phyloP scores from a whole-genome alignment of 2,888 invertebrate species.

The Drosophila emarginata region DNA sequence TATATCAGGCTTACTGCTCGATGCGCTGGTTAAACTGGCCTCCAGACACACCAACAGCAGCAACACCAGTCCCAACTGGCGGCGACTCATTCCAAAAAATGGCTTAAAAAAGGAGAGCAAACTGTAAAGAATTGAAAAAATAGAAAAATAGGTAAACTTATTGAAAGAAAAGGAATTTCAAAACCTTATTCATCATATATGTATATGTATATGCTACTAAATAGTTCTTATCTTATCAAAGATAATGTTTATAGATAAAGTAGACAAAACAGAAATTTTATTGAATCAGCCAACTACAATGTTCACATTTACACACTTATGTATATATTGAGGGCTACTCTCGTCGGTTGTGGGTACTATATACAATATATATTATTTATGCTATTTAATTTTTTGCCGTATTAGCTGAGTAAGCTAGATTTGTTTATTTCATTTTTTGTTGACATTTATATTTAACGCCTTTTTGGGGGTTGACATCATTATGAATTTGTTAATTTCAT shows the following conservation, averaged over 20 bases:
- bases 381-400: not conserved
- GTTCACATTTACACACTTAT: constrained; percentile 20
- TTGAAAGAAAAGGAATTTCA: constrained; percentile 3
- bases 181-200: not conserved
- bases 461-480: constrained; percentile 59
- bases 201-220: too few species aligned
- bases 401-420: constrained; percentile 11
- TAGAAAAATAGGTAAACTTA: not conserved
- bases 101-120: constrained; percentile 36
- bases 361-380: too few species aligned
- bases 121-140: constrained; percentile 42
- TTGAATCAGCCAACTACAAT: not conserved
- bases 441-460: constrained; percentile 49
- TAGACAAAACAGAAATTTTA: constrained; percentile 27
- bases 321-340: constrained; percentile 61
- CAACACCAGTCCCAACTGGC: constrained; percentile 82
- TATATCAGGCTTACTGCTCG: constrained; percentile 15
- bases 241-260: constrained; percentile 16
- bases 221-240: constrained; percentile 17
- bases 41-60: constrained; percentile 75
- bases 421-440: constrained; percentile 28
- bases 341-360: not conserved
- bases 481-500: constrained; percentile 14
- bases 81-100: constrained; percentile 77
- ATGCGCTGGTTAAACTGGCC: constrained; percentile 56